Evolutionary conservation across 2,888 invertebrate genomes (phyloP), one percentile per base, ranked within the genome.

Genomic region (Meganola albula): DNA sequence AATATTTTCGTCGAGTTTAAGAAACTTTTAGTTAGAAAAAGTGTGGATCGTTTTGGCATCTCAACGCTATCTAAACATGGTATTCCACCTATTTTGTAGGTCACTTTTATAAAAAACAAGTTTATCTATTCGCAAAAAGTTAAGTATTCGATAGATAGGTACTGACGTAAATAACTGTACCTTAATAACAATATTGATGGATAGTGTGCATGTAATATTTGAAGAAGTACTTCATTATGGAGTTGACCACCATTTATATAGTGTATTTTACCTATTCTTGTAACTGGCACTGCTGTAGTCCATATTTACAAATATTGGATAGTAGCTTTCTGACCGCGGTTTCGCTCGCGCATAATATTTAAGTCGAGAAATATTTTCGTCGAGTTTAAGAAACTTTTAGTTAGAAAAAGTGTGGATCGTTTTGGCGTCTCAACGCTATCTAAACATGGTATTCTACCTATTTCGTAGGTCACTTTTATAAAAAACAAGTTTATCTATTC

Each of bases 141-240:
- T 42, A 53, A 64, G 57, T 64, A 63, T 59, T 63, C 63, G 47
- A 59, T 61, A 49, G n/a, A n/a, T n/a, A n/a, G n/a, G n/a, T n/a
- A n/a, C 43, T 63, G 65, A 63, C 58, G 68, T 63, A 68, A 65
- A 53, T 62, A 67, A 69, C 63, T 58, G 70, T 70, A 63, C 55
- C 58, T 62, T 63, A 41, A 41, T n/a, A n/a, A 46, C 53, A 33
- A 58, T 56, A 63, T 65, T 60, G 63, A 20, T 20, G 20, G 20
- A 3, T n/a, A 20, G 20, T n/a, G n/a, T n/a, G n/a, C n/a, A n/a
- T n/a, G n/a, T n/a, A n/a, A n/a, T n/a, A n/a, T n/a, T n/a, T n/a
- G n/a, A n/a, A n/a, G n/a, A n/a, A n/a, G n/a, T n/a, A n/a, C n/a
- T n/a, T n/a, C n/a, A n/a, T n/a, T n/a, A n/a, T n/a, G n/a, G n/a